Base-by-base conservation (phyloP, 2,113 vertebrate species). In the Hippocampus mohnikei region DNA sequence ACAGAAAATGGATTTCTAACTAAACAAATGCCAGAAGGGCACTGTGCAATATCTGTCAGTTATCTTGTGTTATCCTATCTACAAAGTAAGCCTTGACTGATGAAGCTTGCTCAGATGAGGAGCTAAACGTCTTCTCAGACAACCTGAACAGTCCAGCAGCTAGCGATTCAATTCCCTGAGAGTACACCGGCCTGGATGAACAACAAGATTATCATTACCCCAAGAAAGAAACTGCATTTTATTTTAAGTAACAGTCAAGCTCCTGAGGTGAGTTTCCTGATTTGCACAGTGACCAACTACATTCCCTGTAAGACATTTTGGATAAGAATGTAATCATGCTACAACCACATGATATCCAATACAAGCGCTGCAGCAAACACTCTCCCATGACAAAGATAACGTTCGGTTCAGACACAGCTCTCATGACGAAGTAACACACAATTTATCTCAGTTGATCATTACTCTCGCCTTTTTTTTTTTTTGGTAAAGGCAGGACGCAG, bases 271-370 rank as follows among this genome's bases (percentile, higher is more conserved):
- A 65, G 23, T 18, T 16, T 64, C n/a, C n/a, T 25, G 13, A 44
- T 64, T 44, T 64, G 62, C 62, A 41, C 33, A 8, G 62, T 64
- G 12, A 44, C 21, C 41, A 46, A 64, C 62, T 64, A 59, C 12
- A 12, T 44, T 64, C 40, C n/a, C n/a, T 65, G 63, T 46, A 44
- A 44, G 62, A 64, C 21, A 64, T 44, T 23, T 42, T 16, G n/a
- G n/a, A 25, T 8, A 44, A 44, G 13, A 18, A 5, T 63, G 6
- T 41, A 46, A 23, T 27, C n/a, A 65, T 10, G 42, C 41, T 65
- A 27, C 3, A 27, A 15, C n/a, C 23, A 46, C 27, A 60, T 18
- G 27, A 33, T 29, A 59, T 59, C 13, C 25, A 59, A 15, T 29
- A 29, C 13, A 59, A 59, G 25, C 6, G 6, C 56, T 59, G 25